Conservation (phyloP, 2,113 vertebrate genomes). For the Galeopterus variegatus region DNA sequence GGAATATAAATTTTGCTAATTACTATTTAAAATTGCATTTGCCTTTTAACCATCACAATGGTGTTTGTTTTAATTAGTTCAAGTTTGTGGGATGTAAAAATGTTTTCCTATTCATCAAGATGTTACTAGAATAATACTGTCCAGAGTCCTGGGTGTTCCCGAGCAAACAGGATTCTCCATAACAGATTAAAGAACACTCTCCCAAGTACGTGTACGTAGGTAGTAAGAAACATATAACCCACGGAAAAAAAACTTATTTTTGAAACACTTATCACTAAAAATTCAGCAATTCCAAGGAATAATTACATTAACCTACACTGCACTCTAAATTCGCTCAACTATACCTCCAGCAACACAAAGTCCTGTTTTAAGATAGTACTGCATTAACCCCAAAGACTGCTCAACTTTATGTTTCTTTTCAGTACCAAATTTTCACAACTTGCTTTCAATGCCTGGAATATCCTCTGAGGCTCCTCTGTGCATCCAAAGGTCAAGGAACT, state of each 20-base stretch:
- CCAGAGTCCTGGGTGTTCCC: background rate
- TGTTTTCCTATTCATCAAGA: conserved; percentile 72
- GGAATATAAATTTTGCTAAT: conserved; percentile 85
- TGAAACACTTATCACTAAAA: background rate
- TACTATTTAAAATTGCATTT: conserved; percentile 81
- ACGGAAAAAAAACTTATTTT: conserved; percentile 51
- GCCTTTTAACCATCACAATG: conserved; percentile 74
- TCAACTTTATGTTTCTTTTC: conserved; percentile 58
- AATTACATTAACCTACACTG: background rate
- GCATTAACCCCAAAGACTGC: background rate
- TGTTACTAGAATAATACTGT: conserved; percentile 52
- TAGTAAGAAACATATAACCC: background rate
- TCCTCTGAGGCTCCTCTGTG: conserved; percentile 40
- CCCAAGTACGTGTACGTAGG: background rate
- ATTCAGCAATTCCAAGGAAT: background rate
- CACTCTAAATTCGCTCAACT: conserved; percentile 36
- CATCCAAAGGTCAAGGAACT: conserved; percentile 76
- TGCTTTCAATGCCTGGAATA: conserved; percentile 62
- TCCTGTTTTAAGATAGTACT: conserved; percentile 20
- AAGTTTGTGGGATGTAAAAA: conserved; percentile 70
- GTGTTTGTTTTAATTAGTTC: conserved; percentile 78
- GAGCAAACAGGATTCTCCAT: background rate
- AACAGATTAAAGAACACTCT: background rate
- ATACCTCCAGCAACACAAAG: background rate
- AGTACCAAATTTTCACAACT: conserved; percentile 50